Evolutionary conservation across 2,888 invertebrate genomes (phyloP), one percentile per base, ranked within the genome.

Genomic region (Sepioteuthis lessoniana): DNA sequence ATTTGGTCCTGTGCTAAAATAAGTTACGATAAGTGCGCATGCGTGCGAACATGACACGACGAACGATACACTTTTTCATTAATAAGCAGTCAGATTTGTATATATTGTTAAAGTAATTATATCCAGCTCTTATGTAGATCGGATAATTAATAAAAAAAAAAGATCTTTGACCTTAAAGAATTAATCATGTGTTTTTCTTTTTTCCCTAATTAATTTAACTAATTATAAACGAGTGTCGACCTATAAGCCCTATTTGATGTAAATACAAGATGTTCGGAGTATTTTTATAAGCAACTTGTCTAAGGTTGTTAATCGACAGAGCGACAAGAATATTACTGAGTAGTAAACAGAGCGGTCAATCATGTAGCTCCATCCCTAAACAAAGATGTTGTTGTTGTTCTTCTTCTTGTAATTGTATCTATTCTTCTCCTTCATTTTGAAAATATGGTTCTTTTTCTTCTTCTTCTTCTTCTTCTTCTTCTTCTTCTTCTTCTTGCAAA

Each of bases 381-480:
- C 35, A n/a, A 35, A 25, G 93, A n/a, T 19, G 0, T 47, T 21
- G 38, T 25, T n/a, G 4, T 93, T 47, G 31, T 47, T 93, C 47
- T 42, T 7, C 7, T 42, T 42, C 42, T 42, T 42, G 21, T 46
- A 47, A 42, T 42, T 42, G 7, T 42, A n/a, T n/a, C n/a, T n/a
- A n/a, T n/a, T n/a, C n/a, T n/a, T n/a, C n/a, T n/a, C n/a, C n/a
- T n/a, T n/a, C n/a, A n/a, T n/a, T n/a, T n/a, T n/a, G n/a, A n/a
- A n/a, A n/a, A n/a, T n/a, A n/a, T n/a, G n/a, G n/a, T n/a, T n/a
- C n/a, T n/a, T n/a, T n/a, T n/a, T n/a, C n/a, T n/a, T 21, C 38
- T 38, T 42, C n/a, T n/a, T 55, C n/a, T n/a, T 35, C 50, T 93
- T 93, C 93, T 46, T 47, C 50, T 46, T 46, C 93, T 93, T 93